Percentiles rank a stretch among this genome's conserved stretches.
phyloP scores from a whole-genome alignment of 2,113 vertebrate species.

The Neolamprologus devosi region DNA sequence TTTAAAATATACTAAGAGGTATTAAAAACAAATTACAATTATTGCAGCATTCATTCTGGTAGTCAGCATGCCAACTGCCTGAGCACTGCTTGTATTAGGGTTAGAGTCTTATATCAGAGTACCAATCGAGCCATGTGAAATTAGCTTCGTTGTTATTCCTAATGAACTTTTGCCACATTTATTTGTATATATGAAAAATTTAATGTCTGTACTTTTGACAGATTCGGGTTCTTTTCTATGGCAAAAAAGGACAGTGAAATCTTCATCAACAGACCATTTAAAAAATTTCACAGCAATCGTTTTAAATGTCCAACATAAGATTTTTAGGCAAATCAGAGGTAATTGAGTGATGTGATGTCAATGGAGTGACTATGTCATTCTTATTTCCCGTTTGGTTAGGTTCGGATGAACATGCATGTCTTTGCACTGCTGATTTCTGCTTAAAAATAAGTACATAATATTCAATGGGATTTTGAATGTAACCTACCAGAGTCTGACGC shows the following conservation, averaged over 20 bases:
- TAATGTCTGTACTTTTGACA: background rate
- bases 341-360: background rate
- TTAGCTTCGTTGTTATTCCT: background rate
- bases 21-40: background rate
- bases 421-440: background rate
- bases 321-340: background rate
- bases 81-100: background rate
- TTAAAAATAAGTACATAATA: background rate
- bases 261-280: background rate
- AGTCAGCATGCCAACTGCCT: background rate
- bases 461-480: slow-evolving; percentile 1
- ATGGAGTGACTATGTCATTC: background rate
- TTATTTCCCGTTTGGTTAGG: background rate
- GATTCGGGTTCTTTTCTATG: background rate
- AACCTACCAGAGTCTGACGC: slow-evolving; percentile 2
- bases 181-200: background rate
- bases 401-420: background rate
- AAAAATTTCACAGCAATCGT: background rate
- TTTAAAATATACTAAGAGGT: background rate
- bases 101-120: background rate
- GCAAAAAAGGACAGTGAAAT: background rate
- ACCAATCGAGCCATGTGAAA: background rate
- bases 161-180: background rate
- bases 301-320: background rate
- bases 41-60: background rate